Conservation (phyloP, 1,140 invertebrate genomes). For the Sminthurides bifidus region DNA sequence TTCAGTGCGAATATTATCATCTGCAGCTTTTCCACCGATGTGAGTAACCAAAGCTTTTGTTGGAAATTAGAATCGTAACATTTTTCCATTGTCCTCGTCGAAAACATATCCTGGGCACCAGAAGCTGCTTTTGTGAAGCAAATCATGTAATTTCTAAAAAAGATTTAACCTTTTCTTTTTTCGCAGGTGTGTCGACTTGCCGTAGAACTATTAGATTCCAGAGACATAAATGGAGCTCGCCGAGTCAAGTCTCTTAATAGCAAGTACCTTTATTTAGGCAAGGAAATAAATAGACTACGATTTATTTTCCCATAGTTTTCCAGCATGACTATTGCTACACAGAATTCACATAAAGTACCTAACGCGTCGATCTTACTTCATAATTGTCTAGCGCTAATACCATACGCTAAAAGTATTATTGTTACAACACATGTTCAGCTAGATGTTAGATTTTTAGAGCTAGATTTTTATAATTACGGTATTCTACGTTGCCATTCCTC, state of each 20-base stretch:
- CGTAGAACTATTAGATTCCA: conserved; percentile 4
- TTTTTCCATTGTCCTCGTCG: not conserved
- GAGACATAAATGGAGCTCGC: not conserved
- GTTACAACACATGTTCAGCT: no score
- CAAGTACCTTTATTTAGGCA: conserved; percentile 2
- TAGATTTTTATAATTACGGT: no score
- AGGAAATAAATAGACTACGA: conserved; percentile 3
- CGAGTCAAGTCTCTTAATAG: conserved; percentile 2
- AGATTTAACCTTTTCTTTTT: not conserved
- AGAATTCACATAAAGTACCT: no score
- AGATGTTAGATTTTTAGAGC: no score
- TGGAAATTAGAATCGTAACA: no score
- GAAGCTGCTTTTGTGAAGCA: not conserved
- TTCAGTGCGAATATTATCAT: conserved; percentile 10
- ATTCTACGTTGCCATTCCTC: no score
- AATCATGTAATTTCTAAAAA: not conserved
- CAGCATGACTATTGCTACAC: no score
- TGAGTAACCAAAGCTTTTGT: no score
- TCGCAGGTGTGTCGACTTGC: conserved; percentile 13
- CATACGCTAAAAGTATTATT: no score
- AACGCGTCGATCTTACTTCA: no score
- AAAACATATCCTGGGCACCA: not conserved
- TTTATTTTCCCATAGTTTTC: conserved; percentile 13
- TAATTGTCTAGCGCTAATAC: no score
- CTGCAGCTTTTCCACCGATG: conserved; percentile 16